These are phyloP conservation scores for Aplysia californica DNA, from an alignment of 1,140 invertebrate species.

Conservation along the genomic window DNA sequence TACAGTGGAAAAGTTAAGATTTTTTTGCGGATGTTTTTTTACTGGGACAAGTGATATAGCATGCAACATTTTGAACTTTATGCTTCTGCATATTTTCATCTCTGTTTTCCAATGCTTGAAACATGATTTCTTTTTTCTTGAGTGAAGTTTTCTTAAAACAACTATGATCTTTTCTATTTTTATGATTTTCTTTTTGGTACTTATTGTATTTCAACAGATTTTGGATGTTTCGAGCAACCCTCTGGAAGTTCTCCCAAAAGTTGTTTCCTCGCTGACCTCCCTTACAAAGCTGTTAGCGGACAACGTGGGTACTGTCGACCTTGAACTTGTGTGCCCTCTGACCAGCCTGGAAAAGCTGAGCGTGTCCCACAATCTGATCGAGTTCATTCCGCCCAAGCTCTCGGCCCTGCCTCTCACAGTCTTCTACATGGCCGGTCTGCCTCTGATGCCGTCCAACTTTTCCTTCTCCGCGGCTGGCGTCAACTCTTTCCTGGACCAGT, in stretches of 20 bases:
- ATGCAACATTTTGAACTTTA: too few species aligned
- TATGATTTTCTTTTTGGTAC: too few species aligned
- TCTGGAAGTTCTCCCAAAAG: slow-evolving; percentile 40
- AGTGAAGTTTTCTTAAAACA: too few species aligned
- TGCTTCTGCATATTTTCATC: too few species aligned
- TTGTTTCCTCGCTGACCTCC: slow-evolving; percentile 29
- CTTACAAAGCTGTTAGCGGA: slow-evolving; percentile 42
- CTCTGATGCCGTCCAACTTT: slow-evolving; percentile 14
- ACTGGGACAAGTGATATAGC: too few species aligned
- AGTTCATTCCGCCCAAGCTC: slow-evolving; percentile 24
- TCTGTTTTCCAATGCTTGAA: too few species aligned
- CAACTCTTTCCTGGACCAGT: slow-evolving; percentile 7
- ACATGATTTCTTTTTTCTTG: too few species aligned
- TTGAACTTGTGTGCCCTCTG: slow-evolving; percentile 36
- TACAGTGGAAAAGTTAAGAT: too few species aligned
- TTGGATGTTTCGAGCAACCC: slow-evolving; percentile 50
- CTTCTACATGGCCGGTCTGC: slow-evolving; percentile 43
- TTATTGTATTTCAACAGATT: too few species aligned
- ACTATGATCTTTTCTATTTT: too few species aligned
- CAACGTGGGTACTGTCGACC: slow-evolving; percentile 45
- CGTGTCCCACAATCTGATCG: slow-evolving; percentile 36
- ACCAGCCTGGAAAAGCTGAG: slow-evolving; percentile 36
- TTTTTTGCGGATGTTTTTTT: too few species aligned
- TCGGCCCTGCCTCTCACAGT: slow-evolving; percentile 13
- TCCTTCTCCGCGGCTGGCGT: background rate